Conservation (phyloP, 2,888 invertebrate species). For the Frankliniella fusca region DNA sequence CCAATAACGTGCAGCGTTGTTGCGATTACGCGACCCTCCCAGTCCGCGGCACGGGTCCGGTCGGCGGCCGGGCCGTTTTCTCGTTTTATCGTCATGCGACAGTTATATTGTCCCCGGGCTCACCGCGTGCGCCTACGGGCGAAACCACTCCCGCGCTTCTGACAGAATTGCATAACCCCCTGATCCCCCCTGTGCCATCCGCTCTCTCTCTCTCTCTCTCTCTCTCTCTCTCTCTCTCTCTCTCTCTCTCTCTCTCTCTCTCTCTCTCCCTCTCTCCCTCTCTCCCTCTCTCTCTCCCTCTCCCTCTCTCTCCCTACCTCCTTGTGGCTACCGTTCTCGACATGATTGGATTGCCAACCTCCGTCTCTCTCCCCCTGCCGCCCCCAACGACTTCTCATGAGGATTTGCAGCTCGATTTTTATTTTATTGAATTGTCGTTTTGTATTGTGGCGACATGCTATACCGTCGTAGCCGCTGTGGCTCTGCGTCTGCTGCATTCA, state of each 20-base stretch:
- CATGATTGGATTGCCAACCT: neutral
- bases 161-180: too few species aligned
- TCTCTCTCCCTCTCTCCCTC: constrained; percentile 21
- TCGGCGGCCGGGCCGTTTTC: neutral
- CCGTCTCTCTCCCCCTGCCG: neutral
- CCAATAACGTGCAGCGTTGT: too few species aligned
- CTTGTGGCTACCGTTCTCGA: neutral
- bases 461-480: too few species aligned
- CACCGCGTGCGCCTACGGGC: too few species aligned
- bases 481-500: too few species aligned
- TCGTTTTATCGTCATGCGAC: neutral
- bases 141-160: neutral
- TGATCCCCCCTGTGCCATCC: too few species aligned
- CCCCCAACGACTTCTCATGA: neutral
- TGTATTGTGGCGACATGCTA: too few species aligned
- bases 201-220: neutral
- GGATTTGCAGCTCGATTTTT: too few species aligned
- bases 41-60: neutral
- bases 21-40: neutral
- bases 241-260: constrained; percentile 32
- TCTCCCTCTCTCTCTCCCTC: neutral
- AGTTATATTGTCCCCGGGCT: too few species aligned
- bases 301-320: constrained; percentile 25
- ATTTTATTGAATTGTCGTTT: too few species aligned
- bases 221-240: neutral